Evolutionary conservation across 2,113 vertebrate genomes (phyloP).

Genomic region (Protomyctophum bolini): DNA sequence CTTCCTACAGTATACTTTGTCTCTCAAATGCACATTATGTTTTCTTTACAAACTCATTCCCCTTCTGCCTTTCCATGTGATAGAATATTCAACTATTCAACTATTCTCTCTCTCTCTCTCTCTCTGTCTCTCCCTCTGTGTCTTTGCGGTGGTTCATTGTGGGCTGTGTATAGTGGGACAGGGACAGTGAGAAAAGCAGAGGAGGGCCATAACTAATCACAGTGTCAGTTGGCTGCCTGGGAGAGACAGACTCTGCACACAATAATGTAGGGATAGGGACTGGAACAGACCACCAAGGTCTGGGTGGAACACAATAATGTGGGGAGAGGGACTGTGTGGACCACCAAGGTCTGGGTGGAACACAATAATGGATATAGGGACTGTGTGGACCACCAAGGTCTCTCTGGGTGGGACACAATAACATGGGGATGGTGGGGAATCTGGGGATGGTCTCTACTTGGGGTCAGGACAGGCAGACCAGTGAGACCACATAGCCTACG

Average conservation of each 20-base stretch:
- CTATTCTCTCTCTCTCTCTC: conserved; percentile 56
- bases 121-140: conserved; percentile 34
- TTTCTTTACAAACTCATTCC: conserved; percentile 64
- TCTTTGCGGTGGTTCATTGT: conserved; percentile 60
- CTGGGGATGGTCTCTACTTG: too few species aligned
- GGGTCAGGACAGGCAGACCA: too few species aligned
- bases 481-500: too few species aligned
- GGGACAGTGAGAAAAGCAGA: conserved; percentile 74
- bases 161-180: conserved; percentile 56
- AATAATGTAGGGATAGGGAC: conserved; percentile 77
- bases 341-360: too few species aligned
- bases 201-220: conserved; percentile 87
- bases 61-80: conserved; percentile 64
- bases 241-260: conserved; percentile 80
- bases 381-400: too few species aligned
- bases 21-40: conserved; percentile 59
- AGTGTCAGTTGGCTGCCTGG: conserved; percentile 85
- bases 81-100: conserved; percentile 64
- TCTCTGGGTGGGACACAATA: too few species aligned
- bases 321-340: too few species aligned
- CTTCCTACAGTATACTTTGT: conserved; percentile 29
- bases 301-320: too few species aligned
- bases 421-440: too few species aligned
- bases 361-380: too few species aligned
- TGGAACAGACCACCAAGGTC: conserved; percentile 26